phyloP scores from a whole-genome alignment of 2,113 vertebrate genomes.

The Lates calcarifer region DNA sequence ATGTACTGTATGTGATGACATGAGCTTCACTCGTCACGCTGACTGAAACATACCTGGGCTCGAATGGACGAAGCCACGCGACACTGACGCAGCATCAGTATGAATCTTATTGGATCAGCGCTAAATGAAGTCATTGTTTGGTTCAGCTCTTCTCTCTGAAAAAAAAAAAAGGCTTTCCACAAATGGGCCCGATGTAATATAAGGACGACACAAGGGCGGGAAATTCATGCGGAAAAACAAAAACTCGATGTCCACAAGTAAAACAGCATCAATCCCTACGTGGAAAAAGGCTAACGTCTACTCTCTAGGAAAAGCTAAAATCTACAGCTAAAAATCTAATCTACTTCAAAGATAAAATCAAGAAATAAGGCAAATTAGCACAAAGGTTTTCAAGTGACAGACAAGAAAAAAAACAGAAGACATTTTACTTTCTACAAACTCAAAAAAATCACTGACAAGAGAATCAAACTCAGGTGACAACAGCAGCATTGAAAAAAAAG shows the following conservation, averaged over 20 bases:
- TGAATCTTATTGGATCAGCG: conserved; percentile 48
- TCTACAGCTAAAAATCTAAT: conserved; percentile 60
- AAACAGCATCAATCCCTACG: conserved; percentile 66
- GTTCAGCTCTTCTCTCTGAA: conserved; percentile 50
- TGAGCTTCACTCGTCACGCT: conserved; percentile 14
- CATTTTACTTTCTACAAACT: conserved; percentile 70
- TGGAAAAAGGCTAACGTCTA: conserved; percentile 55
- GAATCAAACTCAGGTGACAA: conserved; percentile 76
- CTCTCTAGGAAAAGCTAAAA: conserved; percentile 51
- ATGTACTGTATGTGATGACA: conserved; percentile 47
- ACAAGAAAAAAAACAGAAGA: conserved; percentile 63
- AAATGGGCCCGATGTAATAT: conserved; percentile 44
- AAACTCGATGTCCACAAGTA: conserved; percentile 66
- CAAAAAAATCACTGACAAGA: conserved; percentile 70
- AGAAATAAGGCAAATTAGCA: conserved; percentile 77
- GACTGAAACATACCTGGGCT: conserved; percentile 15
- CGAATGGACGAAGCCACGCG: conserved; percentile 10
- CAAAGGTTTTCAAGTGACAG: conserved; percentile 79
- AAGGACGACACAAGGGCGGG: conserved; percentile 54
- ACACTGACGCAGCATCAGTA: conserved; percentile 28
- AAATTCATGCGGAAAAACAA: conserved; percentile 54
- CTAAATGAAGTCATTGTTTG: conserved; percentile 48
- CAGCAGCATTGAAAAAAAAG: conserved; percentile 84
- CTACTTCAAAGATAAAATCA: conserved; percentile 75
- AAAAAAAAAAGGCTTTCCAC: conserved; percentile 49